Conservation (phyloP, 1,140 invertebrate genomes). For the Pseudomyrmex pallidus region DNA sequence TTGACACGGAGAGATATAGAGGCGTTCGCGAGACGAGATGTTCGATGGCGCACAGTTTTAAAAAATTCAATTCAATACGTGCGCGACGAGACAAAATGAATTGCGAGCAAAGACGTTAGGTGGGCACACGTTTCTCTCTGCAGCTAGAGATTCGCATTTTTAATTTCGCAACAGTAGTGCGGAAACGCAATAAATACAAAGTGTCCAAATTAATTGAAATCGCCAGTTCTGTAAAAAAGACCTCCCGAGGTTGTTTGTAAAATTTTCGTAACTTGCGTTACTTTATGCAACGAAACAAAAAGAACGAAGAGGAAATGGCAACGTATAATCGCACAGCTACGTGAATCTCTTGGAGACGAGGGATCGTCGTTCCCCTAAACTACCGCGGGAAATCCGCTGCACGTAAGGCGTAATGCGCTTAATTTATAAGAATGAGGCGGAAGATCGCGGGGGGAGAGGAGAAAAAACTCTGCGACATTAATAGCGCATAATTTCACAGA, state of each 20-base stretch:
- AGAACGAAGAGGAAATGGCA: background rate
- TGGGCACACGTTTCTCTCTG: slow-evolving; percentile 12
- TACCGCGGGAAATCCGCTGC: slow-evolving; percentile 11
- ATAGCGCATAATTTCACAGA: slow-evolving; percentile 63
- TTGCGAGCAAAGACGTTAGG: background rate
- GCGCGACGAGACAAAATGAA: slow-evolving; percentile 21
- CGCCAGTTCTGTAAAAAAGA: background rate
- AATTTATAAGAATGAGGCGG: slow-evolving; percentile 51
- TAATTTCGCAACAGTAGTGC: slow-evolving; percentile 25
- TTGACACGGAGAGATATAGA: slow-evolving; percentile 35
- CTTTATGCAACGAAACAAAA: background rate
- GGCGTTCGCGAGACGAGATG: too few relatives aligned
- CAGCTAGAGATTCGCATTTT: slow-evolving; percentile 38
- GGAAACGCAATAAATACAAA: too few relatives aligned
- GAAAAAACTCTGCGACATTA: slow-evolving; percentile 37
- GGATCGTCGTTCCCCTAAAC: background rate
- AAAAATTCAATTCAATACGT: slow-evolving; percentile 49
- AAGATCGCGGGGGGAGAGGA: background rate
- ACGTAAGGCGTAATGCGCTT: slow-evolving; percentile 28
- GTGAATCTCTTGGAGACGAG: background rate
- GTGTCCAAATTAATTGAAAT: too few relatives aligned
- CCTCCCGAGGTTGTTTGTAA: too few relatives aligned
- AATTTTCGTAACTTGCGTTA: too few relatives aligned
- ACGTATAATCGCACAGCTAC: background rate
- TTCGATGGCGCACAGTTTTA: slow-evolving; percentile 1